Conservation (phyloP, 2,888 invertebrate genomes). For the Apoda limacodes region DNA sequence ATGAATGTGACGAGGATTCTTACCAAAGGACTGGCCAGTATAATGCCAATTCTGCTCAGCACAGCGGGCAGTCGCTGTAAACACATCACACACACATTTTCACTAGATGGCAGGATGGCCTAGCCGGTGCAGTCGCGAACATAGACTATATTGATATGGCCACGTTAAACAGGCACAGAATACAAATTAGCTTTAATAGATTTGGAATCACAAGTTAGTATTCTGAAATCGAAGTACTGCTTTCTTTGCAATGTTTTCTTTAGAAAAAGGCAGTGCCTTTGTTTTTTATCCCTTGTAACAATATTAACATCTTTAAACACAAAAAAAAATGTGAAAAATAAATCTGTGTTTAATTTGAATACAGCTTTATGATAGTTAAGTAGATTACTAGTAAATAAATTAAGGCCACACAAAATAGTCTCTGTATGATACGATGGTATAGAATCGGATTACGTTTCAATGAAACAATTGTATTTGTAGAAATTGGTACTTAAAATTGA, state of each 20-base stretch:
- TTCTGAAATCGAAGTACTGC: too few species aligned
- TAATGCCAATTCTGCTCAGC: conserved; percentile 96
- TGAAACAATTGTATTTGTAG: too few species aligned
- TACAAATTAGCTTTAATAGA: too few species aligned
- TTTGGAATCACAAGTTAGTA: too few species aligned
- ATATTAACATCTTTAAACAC: conserved; percentile 11
- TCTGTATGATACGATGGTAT: too few species aligned
- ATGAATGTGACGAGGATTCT: conserved; percentile 71
- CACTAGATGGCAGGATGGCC: conserved; percentile 56
- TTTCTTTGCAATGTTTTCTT: conserved; percentile 68
- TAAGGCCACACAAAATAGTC: conserved; percentile 65
- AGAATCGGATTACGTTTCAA: too few species aligned
- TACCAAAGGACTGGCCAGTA: conserved; percentile 96
- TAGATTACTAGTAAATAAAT: too few species aligned
- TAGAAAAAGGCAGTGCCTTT: conserved; percentile 3
- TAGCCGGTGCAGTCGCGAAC: conserved; percentile 57
- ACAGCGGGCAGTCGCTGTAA: conserved; percentile 95
- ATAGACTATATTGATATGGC: conserved; percentile 62
- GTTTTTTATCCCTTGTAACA: conserved; percentile 7
- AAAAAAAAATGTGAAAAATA: conserved; percentile 19
- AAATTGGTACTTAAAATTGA: too few species aligned
- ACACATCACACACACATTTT: conserved; percentile 74
- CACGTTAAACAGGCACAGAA: too few species aligned
- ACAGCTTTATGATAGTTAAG: too few species aligned
- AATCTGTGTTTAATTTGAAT: too few species aligned